A percentile compares a stretch with the other conserved stretches of the same genome.
Conservation (phyloP, 1,140 invertebrate species). For the Drosophila persimilis region DNA sequence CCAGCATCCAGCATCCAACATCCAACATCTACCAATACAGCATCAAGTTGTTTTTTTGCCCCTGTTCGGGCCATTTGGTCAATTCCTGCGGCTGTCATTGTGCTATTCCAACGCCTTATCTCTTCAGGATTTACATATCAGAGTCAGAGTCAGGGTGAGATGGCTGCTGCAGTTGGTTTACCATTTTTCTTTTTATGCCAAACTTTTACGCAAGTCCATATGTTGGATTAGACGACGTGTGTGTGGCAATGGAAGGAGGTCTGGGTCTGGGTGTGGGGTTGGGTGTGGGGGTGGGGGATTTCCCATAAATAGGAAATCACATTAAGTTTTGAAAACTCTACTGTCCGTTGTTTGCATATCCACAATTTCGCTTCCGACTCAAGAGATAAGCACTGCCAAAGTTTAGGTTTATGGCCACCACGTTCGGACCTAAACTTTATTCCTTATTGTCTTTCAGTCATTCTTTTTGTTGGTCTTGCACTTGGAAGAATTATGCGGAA, state of each 20-base stretch:
- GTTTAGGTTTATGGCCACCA: constrained; percentile 67
- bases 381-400: constrained; percentile 71
- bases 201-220: constrained; percentile 79
- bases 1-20: constrained; percentile 7
- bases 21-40: constrained; percentile 13
- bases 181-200: constrained; percentile 43
- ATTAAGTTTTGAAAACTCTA: constrained; percentile 70
- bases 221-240: constrained; percentile 61
- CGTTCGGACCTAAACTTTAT: constrained; percentile 53
- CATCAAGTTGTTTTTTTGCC: constrained; percentile 38
- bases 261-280: neutral
- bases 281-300: constrained; percentile 12
- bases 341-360: constrained; percentile 71
- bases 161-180: neutral
- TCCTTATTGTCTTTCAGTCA: constrained; percentile 31
- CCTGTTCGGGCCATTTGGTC: constrained; percentile 68
- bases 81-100: constrained; percentile 82
- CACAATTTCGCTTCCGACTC: constrained; percentile 29
- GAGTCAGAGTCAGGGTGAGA: constrained; percentile 1
- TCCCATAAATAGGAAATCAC: constrained; percentile 80
- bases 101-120: constrained; percentile 81
- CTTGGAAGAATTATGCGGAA: constrained; percentile 24
- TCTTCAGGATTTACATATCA: constrained; percentile 79
- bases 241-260: neutral
- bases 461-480: constrained; percentile 31